Percentiles rank a stretch among this genome's conserved stretches.
Evolutionary conservation across 2,888 invertebrate species (phyloP).

Genomic region (Sarcophaga variegata): DNA sequence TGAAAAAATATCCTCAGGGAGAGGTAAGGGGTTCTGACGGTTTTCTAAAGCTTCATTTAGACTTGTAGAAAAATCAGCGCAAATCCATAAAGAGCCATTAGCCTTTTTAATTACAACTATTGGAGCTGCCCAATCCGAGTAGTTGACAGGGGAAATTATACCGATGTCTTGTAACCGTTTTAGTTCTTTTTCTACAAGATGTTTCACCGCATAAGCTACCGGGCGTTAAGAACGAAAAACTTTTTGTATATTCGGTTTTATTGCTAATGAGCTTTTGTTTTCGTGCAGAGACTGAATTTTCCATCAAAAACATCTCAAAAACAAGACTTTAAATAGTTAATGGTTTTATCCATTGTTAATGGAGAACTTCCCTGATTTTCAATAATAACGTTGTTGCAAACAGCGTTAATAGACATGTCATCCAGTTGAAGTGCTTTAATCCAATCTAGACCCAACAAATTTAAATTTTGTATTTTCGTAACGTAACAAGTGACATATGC

Average conservation of each 20-base stretch:
- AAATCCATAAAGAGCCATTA: constrained; percentile 40
- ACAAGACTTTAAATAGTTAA: constrained; percentile 45
- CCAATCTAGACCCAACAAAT: too few relatives aligned
- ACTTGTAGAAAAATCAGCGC: constrained; percentile 69
- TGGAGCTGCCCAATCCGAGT: too few relatives aligned
- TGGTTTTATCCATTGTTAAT: constrained; percentile 58
- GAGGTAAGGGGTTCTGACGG: constrained; percentile 67
- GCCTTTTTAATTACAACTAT: too few relatives aligned
- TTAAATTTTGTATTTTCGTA: too few relatives aligned
- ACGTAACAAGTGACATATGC: constrained; percentile 8
- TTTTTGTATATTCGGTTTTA: constrained; percentile 56
- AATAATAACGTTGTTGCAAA: too few relatives aligned
- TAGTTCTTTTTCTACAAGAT: constrained; percentile 53
- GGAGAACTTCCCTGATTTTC: constrained; percentile 2
- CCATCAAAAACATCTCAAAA: constrained; percentile 47
- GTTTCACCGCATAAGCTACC: constrained; percentile 52
- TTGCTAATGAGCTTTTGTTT: constrained; percentile 58
- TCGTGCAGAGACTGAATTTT: constrained; percentile 62
- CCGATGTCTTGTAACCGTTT: too few relatives aligned
- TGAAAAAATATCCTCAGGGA: constrained; percentile 66
- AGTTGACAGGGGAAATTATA: too few relatives aligned
- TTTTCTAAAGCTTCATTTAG: constrained; percentile 61
- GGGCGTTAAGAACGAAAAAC: constrained; percentile 68
- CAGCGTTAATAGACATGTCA: too few relatives aligned
- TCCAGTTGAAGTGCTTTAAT: too few relatives aligned